Conservation (phyloP, 2,797 vertebrate species). For the Champsocephalus gunnari region DNA sequence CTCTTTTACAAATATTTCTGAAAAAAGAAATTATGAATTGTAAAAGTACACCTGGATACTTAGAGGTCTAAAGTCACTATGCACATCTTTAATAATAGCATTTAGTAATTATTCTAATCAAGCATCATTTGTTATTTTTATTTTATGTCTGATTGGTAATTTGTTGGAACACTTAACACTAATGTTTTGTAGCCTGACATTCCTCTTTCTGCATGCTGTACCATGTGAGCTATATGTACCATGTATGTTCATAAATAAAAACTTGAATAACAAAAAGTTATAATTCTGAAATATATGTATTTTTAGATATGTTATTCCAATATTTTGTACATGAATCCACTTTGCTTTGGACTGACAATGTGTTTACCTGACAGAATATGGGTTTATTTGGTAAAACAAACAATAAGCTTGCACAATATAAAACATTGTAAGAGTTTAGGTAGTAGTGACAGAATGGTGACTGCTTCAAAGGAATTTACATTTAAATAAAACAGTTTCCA, state of each 20-base stretch:
- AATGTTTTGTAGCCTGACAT: no score
- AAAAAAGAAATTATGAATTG: conserved; percentile 9
- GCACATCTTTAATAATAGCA: not conserved
- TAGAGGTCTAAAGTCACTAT: not conserved
- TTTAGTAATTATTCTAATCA: no score
- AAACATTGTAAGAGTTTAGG: not conserved
- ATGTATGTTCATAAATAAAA: no score
- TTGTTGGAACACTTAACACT: no score
- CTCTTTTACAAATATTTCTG: conserved; percentile 18
- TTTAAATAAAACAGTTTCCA: conserved; percentile 28
- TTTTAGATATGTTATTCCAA: no score
- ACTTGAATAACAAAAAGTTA: no score
- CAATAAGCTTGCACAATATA: not conserved
- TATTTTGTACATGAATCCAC: no score
- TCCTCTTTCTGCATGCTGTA: no score
- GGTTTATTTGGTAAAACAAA: conserved; percentile 32
- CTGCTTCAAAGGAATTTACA: conserved; percentile 31
- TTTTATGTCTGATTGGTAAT: no score
- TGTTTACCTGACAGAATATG: conserved; percentile 17
- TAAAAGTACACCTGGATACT: not conserved
- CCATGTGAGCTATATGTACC: no score
- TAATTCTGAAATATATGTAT: no score
- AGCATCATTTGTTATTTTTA: no score
- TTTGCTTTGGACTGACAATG: not conserved
- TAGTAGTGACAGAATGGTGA: conserved; percentile 23